Evolutionary conservation across 2,113 vertebrate genomes (phyloP), one percentile per base, ranked within the genome.

Genomic region (Toxotes jaculatrix): DNA sequence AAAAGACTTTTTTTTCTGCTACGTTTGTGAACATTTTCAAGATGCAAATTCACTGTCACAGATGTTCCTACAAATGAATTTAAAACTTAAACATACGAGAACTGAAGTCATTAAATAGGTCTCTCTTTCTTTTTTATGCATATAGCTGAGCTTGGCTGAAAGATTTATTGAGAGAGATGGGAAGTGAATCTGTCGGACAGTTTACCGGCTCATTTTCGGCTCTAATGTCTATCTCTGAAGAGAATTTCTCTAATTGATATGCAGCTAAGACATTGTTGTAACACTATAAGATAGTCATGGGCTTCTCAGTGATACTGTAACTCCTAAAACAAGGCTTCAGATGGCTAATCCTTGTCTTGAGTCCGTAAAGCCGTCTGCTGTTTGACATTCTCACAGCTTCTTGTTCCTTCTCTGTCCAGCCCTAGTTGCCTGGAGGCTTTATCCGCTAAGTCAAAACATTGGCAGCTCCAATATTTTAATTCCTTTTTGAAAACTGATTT

Each of bases 361-460:
- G 77, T 88, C 83, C 32, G 80, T 73, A 83, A 84, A 90, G 80
- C 86, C 42, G 66, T 85, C 88, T 90, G 87, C 84, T 88, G 84
- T 89, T 89, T 94, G 86, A 91, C 83, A 89, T 91, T 87, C 83
- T 93, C 89, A 61, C 79, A 80, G 85, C 88, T 80, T 81, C 80
- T 86, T 79, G 75, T 76, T 80, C 70, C 69, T 70, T 55, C 49
- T 85, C 66, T 31, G 47, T 84, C 72, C 56, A 64, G 70, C 64
- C 76, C 55, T 21, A 78, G 84, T 86, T 87, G 88, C 88, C 91
- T 87, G 64, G 63, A 91, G 87, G 90, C 83, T 88, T 88, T 88
- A 85, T 87, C 84, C 86, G 87, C 87, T 91, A 92, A 94, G 91
- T 94, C 91, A 92, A 92, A 94, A 89, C 86, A 90, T 79, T 94